Evolutionary conservation across 2,797 vertebrate species (phyloP).

Genomic region (Iguana delicatissima): DNA sequence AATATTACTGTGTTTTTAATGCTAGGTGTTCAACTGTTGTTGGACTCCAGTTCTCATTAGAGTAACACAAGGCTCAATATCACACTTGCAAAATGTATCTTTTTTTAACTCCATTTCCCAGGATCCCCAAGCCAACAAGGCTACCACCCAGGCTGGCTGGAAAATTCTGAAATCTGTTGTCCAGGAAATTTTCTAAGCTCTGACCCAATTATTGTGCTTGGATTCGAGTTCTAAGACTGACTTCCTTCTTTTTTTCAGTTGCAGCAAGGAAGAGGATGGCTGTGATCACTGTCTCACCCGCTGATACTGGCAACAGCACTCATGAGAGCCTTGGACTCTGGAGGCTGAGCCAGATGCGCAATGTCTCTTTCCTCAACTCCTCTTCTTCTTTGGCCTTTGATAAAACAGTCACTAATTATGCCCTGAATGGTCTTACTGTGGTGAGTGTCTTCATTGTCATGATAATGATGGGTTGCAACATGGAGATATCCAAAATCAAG

Average conservation of each 20-base stretch:
- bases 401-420: slow-evolving; percentile 66
- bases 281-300: slow-evolving; percentile 17
- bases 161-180: too few relatives aligned
- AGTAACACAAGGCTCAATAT: too few relatives aligned
- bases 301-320: neutral
- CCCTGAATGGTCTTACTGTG: slow-evolving; percentile 72
- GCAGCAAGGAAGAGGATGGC: neutral
- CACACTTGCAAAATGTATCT: too few relatives aligned
- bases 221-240: neutral
- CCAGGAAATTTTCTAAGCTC: too few relatives aligned
- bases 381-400: slow-evolving; percentile 51
- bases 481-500: slow-evolving; percentile 88
- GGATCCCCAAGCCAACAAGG: too few relatives aligned
- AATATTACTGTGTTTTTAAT: too few relatives aligned
- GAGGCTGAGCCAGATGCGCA: neutral
- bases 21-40: neutral
- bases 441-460: slow-evolving; percentile 80
- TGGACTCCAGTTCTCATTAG: neutral
- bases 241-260: slow-evolving; percentile 25
- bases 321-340: slow-evolving; percentile 30
- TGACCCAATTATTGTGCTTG: neutral
- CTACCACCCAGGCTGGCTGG: too few relatives aligned
- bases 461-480: slow-evolving; percentile 86
- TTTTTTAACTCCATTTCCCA: too few relatives aligned
- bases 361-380: slow-evolving; percentile 55